phyloP scores from a whole-genome alignment of 92 coral and sea anemone genomes.

The Siderastrea siderea region DNA sequence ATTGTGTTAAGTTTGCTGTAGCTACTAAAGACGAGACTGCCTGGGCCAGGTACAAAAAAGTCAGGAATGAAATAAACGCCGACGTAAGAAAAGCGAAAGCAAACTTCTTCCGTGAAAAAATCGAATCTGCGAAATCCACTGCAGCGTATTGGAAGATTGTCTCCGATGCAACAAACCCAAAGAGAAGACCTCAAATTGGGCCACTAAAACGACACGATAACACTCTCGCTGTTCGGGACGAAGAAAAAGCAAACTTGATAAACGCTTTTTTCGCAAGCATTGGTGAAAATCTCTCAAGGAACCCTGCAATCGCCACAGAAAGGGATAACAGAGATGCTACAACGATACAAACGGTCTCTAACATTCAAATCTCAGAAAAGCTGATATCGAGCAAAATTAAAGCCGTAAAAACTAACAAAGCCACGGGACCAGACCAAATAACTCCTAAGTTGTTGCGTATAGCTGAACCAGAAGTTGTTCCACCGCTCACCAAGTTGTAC shows the following conservation, averaged over 20 bases:
- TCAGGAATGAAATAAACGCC: constrained; percentile 20
- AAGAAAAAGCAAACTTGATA: constrained; percentile 39
- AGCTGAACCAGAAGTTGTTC: too few relatives aligned
- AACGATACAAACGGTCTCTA: too few relatives aligned
- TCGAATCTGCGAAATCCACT: constrained; percentile 6
- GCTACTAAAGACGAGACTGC: neutral
- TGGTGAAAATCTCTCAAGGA: constrained; percentile 8
- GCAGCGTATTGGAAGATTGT: constrained; percentile 26
- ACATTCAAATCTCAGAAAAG: too few relatives aligned
- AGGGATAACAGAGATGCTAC: too few relatives aligned
- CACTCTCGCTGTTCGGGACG: constrained; percentile 11
- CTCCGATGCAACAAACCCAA: constrained; percentile 15
- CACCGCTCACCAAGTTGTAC: too few relatives aligned
- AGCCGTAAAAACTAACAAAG: too few relatives aligned
- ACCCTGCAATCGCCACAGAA: neutral
- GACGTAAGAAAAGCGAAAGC: neutral
- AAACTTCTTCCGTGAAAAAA: neutral
- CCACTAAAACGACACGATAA: constrained; percentile 18
- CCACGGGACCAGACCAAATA: too few relatives aligned
- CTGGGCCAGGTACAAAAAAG: constrained; percentile 14
- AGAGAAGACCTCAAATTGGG: neutral
- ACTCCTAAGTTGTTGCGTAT: too few relatives aligned
- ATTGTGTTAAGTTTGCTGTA: neutral
- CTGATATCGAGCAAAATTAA: too few relatives aligned
- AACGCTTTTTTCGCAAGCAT: constrained; percentile 8